Evolutionary conservation across 2,797 vertebrate species (phyloP).

Genomic region (Hemibagrus guttatus): DNA sequence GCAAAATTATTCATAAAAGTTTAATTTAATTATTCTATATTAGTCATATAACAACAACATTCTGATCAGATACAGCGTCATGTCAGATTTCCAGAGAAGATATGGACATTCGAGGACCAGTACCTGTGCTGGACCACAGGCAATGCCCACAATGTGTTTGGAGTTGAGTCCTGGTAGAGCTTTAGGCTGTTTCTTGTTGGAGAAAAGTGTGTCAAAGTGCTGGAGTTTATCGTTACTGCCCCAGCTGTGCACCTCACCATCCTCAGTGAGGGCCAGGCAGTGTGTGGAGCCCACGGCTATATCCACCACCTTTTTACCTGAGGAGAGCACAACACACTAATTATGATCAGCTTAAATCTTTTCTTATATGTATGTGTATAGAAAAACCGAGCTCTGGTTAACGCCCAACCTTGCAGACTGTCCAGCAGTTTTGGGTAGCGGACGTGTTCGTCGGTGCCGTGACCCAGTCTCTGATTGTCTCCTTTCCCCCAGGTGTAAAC

Average conservation of each 20-base stretch:
- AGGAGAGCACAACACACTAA: not conserved
- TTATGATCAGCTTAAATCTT: too few relatives aligned
- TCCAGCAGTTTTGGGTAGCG: slow-evolving; percentile 96
- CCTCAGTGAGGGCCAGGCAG: slow-evolving; percentile 93
- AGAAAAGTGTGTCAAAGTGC: slow-evolving; percentile 95
- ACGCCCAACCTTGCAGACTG: slow-evolving; percentile 85
- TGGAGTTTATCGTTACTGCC: slow-evolving; percentile 98
- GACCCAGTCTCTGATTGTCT: slow-evolving; percentile 95
- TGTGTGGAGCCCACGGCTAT: slow-evolving; percentile 95
- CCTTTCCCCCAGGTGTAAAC: slow-evolving; percentile 99
- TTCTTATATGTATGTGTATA: too few relatives aligned
- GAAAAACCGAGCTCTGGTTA: not conserved
- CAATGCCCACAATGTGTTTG: slow-evolving; percentile 94
- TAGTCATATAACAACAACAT: not conserved
- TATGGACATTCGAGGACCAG: not conserved
- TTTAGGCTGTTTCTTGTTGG: slow-evolving; percentile 93
- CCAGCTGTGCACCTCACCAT: slow-evolving; percentile 97
- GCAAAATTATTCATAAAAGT: not conserved
- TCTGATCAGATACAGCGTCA: not conserved
- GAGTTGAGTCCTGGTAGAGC: slow-evolving; percentile 90
- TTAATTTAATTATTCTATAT: too few relatives aligned
- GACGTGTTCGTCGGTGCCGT: slow-evolving; percentile 95
- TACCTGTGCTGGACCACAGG: slow-evolving; percentile 96
- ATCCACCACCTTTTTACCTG: slow-evolving; percentile 96
- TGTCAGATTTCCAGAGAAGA: not conserved